Evolutionary conservation across 2,113 vertebrate species (phyloP).

Genomic region (Coptodon rendalli): DNA sequence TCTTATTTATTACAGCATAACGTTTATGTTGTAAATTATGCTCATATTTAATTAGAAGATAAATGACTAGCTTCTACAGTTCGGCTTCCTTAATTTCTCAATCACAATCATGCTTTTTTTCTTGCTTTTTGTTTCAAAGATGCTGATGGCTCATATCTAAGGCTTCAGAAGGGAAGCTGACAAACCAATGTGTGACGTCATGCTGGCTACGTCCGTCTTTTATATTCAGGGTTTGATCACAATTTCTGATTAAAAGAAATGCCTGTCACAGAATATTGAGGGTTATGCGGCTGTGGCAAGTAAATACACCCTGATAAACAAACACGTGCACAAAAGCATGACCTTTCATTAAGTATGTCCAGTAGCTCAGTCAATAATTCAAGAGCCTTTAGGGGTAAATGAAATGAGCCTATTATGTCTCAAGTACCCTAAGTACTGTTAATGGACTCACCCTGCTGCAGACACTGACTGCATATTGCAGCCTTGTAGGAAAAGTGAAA

Average conservation of each 20-base stretch:
- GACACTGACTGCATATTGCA: background rate
- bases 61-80: background rate
- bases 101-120: background rate
- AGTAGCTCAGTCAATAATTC: constrained; percentile 46
- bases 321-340: background rate
- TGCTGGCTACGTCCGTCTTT: background rate
- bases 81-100: background rate
- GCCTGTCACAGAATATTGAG: background rate
- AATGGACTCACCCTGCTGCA: background rate
- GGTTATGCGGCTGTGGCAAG: background rate
- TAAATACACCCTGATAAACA: background rate
- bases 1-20: background rate
- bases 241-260: background rate
- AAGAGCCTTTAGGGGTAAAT: constrained; percentile 45
- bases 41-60: background rate
- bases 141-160: background rate
- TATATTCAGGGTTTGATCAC: background rate
- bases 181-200: background rate
- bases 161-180: background rate
- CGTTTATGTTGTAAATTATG: background rate
- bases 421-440: constrained; percentile 18
- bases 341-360: background rate
- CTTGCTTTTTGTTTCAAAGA: background rate
- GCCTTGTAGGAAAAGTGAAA: background rate
- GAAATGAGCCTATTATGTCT: constrained; percentile 38